A percentile compares a stretch with the other conserved stretches of the same genome.
phyloP scores from a whole-genome alignment of 2,888 invertebrate genomes.

The Callyntrura sp. region DNA sequence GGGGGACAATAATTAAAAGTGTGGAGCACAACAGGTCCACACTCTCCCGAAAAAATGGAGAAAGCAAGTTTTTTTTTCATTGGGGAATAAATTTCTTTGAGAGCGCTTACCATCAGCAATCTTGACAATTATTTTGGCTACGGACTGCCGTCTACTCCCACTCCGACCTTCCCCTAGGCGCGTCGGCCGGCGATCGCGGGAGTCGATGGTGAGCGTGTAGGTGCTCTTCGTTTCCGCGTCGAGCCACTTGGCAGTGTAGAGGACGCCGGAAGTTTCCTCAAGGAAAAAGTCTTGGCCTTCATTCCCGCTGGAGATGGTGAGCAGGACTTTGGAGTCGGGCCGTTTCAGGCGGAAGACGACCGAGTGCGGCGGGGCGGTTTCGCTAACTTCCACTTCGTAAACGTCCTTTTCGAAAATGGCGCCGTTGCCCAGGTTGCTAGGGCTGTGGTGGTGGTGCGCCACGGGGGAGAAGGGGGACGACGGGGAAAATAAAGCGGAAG shows the following conservation, averaged over 20 bases:
- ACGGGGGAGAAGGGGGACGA: slow-evolving; percentile 44
- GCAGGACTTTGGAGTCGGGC: slow-evolving; percentile 93
- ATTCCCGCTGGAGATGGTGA: slow-evolving; percentile 96
- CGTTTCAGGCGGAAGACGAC: slow-evolving; percentile 95
- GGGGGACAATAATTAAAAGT: too few relatives aligned
- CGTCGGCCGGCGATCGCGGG: slow-evolving; percentile 93
- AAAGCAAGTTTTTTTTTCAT: too few relatives aligned
- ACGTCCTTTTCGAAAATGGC: slow-evolving; percentile 93
- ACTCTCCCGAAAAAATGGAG: too few relatives aligned
- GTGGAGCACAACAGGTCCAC: too few relatives aligned
- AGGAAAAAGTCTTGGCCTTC: slow-evolving; percentile 95
- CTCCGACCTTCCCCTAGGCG: slow-evolving; percentile 87
- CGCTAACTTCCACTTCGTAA: slow-evolving; percentile 94
- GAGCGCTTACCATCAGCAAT: slow-evolving; percentile 93
- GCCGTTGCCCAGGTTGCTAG: not conserved
- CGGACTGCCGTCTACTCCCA: slow-evolving; percentile 91
- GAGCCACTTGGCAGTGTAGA: slow-evolving; percentile 92
- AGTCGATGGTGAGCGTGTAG: slow-evolving; percentile 95
- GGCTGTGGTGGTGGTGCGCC: slow-evolving; percentile 7
- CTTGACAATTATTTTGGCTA: slow-evolving; percentile 95
- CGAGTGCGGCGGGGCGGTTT: slow-evolving; percentile 95
- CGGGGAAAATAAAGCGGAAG: slow-evolving; percentile 41
- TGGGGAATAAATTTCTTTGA: too few relatives aligned
- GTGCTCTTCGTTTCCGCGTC: slow-evolving; percentile 94
- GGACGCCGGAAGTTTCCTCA: slow-evolving; percentile 94